Evolutionary conservation across 2,113 vertebrate species (phyloP), one percentile per base, ranked within the genome.

Genomic region (Laticauda colubrina): DNA sequence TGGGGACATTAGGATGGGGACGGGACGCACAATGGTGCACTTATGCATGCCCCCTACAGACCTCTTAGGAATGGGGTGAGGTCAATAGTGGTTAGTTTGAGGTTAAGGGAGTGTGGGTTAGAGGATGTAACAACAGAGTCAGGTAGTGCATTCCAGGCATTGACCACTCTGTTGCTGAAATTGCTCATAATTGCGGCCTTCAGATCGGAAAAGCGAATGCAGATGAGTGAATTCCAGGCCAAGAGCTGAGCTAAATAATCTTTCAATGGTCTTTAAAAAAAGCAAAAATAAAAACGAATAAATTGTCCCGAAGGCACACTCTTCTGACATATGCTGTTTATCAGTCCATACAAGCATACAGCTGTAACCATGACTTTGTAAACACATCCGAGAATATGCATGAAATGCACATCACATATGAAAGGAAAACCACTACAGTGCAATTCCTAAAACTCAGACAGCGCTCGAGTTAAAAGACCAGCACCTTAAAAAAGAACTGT

Each of bases 341-440:
- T 97, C 97, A 97, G 97, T 97, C 97, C 96, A 95, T 96, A 92
- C 96, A 96, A 97, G 95, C 96, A 96, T 88, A 24, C 94, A 95
- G 91, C 96, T 96, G 89, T 95, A 97, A 96, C 96, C 96, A 90
- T 95, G 95, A 96, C 93, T 97, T 97, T 96, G 96, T 97, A 97
- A 98, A 97, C 96, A 96, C 89, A 96, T 97, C 97, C 93, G 95
- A 94, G 96, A 97, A 93, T 94, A 95, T 97, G 97, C 97, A 61
- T 61, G 24, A 61, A 61, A 61, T 11, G 59, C 59, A 61, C 59
- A 61, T 96, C 59, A 29, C 24, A 61, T 96, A 96, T 97, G 97
- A 97, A 97, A 97, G 97, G 95, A 96, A 97, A 97, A 96, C 95
- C 97, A 97, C 97, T 0, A 90, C 97, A 96, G 97, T 95, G 94